These are phyloP conservation scores for Carpatolechia fugitivella DNA, from an alignment of 2,888 invertebrate genomes.

Conservation along the genomic window DNA sequence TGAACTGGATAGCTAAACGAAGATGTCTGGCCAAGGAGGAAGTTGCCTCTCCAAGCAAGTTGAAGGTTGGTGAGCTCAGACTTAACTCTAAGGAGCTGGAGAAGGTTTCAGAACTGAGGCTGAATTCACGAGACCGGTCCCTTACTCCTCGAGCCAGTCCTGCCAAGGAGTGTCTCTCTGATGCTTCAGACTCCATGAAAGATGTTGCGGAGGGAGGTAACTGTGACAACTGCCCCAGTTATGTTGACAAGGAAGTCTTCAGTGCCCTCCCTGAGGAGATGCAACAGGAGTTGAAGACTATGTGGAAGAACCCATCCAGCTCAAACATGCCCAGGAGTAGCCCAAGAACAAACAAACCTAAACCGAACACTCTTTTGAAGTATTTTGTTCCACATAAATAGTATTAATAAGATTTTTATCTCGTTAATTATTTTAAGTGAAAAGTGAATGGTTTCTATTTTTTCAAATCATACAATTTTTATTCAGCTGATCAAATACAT, in stretches of 20 bases:
- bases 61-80: constrained; percentile 83
- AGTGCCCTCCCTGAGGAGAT: constrained; percentile 84
- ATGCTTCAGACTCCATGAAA: constrained; percentile 63
- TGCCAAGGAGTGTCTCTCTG: constrained; percentile 64
- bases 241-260: constrained; percentile 84
- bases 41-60: constrained; percentile 84
- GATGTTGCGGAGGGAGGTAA: constrained; percentile 57
- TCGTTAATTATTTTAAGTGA: constrained; percentile 74
- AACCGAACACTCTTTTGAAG: constrained; percentile 82
- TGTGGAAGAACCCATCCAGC: constrained; percentile 79
- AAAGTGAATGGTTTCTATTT: constrained; percentile 80
- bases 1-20: constrained; percentile 72
- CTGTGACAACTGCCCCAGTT: constrained; percentile 81
- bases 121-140: constrained; percentile 67
- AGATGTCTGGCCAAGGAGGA: constrained; percentile 70
- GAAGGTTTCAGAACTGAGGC: constrained; percentile 70
- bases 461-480: constrained; percentile 78
- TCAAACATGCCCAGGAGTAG: constrained; percentile 63
- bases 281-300: constrained; percentile 85
- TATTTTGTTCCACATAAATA: constrained; percentile 84
- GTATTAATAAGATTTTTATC: constrained; percentile 74
- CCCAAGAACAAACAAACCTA: constrained; percentile 76
- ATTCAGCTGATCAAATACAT: constrained; percentile 78
- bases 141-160: constrained; percentile 70
- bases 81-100: constrained; percentile 82